These are phyloP conservation scores for Myotis davidii DNA, from an alignment of 2,113 vertebrate genomes.

Conservation along the genomic window DNA sequence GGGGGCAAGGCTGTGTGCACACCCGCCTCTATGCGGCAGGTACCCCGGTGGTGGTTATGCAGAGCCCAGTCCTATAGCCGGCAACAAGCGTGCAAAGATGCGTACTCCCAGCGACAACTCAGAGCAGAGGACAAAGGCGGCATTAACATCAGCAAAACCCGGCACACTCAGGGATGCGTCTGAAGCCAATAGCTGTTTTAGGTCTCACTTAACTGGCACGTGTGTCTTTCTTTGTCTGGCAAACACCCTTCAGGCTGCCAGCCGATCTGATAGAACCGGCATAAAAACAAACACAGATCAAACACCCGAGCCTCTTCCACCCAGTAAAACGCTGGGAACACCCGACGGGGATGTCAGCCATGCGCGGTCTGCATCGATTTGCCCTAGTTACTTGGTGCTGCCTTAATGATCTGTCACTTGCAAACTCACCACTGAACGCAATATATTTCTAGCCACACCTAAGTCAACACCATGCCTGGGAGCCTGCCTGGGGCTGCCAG, in stretches of 20 bases:
- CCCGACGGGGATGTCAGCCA: slow-evolving; percentile 49
- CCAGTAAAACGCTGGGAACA: slow-evolving; percentile 15
- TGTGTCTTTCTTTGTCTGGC: slow-evolving; percentile 60
- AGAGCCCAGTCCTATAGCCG: background rate
- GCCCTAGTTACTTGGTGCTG: slow-evolving; percentile 12
- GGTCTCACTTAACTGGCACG: slow-evolving; percentile 49
- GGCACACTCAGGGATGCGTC: slow-evolving; percentile 52
- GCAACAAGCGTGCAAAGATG: background rate
- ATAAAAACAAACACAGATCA: slow-evolving; percentile 68
- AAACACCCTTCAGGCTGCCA: slow-evolving; percentile 57
- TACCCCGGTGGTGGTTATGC: background rate
- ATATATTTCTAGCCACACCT: background rate
- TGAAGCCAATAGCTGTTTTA: slow-evolving; percentile 69
- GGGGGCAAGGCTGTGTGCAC: background rate
- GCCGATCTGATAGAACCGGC: slow-evolving; percentile 68
- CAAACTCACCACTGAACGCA: background rate
- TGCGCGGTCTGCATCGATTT: slow-evolving; percentile 51
- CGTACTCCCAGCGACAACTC: background rate
- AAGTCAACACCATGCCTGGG: background rate
- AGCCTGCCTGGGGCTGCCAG: background rate
- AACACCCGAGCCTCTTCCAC: slow-evolving; percentile 37
- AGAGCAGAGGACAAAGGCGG: background rate
- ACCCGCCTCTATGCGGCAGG: rapidly evolving
- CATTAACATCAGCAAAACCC: slow-evolving; percentile 5
- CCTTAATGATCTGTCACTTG: slow-evolving; percentile 57